Evolutionary conservation across 2,113 vertebrate species (phyloP).

Genomic region (Taxidea taxus): DNA sequence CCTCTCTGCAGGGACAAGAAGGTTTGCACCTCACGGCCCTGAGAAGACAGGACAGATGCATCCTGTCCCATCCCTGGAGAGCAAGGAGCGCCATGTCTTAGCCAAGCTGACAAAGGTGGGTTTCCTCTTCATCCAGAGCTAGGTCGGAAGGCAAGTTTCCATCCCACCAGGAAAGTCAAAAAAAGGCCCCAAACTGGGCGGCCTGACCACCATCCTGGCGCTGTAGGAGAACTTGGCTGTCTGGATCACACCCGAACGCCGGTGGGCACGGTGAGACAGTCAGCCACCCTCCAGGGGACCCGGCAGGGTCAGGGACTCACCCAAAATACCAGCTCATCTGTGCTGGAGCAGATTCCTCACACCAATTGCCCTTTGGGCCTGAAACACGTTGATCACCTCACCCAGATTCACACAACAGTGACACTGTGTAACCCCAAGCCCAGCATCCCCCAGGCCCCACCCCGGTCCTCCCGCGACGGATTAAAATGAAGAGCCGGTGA

Average conservation of each 20-base stretch:
- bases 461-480: rapidly evolving
- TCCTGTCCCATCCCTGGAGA: no score
- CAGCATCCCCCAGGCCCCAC: neutral
- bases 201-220: neutral
- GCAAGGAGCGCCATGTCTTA: rapidly evolving
- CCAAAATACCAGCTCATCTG: neutral
- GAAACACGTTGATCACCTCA: neutral
- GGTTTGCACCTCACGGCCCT: rapidly evolving
- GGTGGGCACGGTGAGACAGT: rapidly evolving
- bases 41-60: rapidly evolving
- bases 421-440: neutral
- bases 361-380: neutral
- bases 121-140: no score
- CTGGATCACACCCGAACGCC: rapidly evolving
- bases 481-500: neutral
- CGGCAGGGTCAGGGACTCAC: neutral
- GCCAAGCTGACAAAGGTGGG: rapidly evolving
- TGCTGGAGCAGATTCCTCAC: rapidly evolving
- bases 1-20: rapidly evolving
- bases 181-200: neutral
- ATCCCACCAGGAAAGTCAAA: neutral
- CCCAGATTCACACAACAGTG: neutral
- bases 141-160: neutral
- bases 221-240: no score
- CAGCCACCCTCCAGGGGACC: no score